These are phyloP conservation scores for Keiferia lycopersicella DNA, from an alignment of 2,888 invertebrate species.

Conservation along the genomic window DNA sequence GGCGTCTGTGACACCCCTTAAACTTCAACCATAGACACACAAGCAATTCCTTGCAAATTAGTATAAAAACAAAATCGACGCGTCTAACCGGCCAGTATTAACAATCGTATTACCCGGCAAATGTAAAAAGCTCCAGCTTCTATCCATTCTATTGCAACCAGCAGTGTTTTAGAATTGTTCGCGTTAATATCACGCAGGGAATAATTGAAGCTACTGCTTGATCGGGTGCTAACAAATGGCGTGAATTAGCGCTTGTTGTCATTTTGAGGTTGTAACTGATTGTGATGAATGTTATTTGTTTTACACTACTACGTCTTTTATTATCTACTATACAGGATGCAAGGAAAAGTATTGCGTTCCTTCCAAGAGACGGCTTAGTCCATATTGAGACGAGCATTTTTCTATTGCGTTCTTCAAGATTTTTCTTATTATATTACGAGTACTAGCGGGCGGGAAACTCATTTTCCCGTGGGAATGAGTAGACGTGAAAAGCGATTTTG, in stretches of 20 bases:
- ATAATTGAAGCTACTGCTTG: conserved; percentile 68
- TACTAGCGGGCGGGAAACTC: too few species aligned
- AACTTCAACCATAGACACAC: neutral
- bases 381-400: too few species aligned
- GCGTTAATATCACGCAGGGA: conserved; percentile 12
- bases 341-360: too few species aligned
- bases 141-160: neutral
- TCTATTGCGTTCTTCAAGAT: too few species aligned
- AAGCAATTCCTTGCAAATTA: conserved; percentile 7
- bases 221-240: conserved; percentile 65
- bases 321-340: too few species aligned
- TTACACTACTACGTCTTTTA: neutral
- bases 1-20: neutral
- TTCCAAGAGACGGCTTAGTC: too few species aligned
- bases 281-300: conserved; percentile 18
- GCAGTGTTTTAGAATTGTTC: conserved; percentile 16
- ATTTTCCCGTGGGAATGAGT: too few species aligned
- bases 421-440: too few species aligned
- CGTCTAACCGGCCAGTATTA: conserved; percentile 10
- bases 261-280: conserved; percentile 21
- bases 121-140: neutral
- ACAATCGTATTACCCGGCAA: neutral
- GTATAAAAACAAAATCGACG: neutral
- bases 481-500: too few species aligned
- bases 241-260: conserved; percentile 51